Evolutionary conservation across 92 coral and sea anemone species (phyloP).

Genomic region (Meandrina meandrites): DNA sequence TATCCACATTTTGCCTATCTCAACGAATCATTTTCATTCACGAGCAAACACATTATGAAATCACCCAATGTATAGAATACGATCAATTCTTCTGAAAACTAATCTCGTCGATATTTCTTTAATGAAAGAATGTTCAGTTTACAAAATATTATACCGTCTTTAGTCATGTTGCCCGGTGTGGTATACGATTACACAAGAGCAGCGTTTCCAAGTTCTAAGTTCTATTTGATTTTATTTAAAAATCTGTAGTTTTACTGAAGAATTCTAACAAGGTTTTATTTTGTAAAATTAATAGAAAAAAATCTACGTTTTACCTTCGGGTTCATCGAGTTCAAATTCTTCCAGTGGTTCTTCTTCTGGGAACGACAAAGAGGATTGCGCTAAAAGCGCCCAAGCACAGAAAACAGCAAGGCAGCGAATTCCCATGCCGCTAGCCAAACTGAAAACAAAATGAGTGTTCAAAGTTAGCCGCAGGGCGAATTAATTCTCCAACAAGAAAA

Average conservation of each 20-base stretch:
- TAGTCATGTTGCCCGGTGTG: not conserved
- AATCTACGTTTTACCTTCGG: constrained; percentile 1
- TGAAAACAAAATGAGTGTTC: constrained; percentile 28
- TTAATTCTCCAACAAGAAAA: not conserved
- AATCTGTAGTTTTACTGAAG: not conserved
- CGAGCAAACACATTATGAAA: not conserved
- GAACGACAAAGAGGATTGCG: constrained; percentile 17
- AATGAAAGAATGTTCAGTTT: not conserved
- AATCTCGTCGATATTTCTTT: not conserved
- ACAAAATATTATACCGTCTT: not conserved
- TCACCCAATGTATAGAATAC: not conserved
- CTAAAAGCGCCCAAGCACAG: constrained; percentile 24
- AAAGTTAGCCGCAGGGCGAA: not conserved
- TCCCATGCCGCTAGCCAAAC: constrained; percentile 41
- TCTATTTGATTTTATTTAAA: not conserved
- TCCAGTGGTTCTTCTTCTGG: constrained; percentile 29
- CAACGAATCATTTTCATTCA: not conserved
- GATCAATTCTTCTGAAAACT: not conserved
- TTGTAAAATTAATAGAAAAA: not conserved
- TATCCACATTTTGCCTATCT: no score
- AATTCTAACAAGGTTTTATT: not conserved
- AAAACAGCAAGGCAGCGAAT: constrained; percentile 36
- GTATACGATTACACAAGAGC: not conserved
- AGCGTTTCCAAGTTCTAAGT: not conserved
- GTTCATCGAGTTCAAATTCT: constrained; percentile 16